Evolutionary conservation across 2,113 vertebrate genomes (phyloP).

Genomic region (Tympanuchus pallidicinctus): DNA sequence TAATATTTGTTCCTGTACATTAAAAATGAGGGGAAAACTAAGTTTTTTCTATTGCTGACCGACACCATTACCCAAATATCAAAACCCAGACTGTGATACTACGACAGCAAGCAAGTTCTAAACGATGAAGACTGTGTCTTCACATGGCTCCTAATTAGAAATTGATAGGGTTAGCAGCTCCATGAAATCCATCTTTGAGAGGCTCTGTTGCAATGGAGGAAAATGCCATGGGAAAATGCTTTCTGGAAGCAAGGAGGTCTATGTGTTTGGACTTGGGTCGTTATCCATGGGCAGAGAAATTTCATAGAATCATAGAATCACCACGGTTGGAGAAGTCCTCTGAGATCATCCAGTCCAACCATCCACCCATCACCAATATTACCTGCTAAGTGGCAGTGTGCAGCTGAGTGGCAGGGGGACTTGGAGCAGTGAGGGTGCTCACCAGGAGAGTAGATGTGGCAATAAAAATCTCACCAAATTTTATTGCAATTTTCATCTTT

Average conservation of each 20-base stretch:
- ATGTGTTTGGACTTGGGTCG: not conserved
- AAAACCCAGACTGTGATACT: not conserved
- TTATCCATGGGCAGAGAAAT: not conserved
- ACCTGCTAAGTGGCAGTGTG: not conserved
- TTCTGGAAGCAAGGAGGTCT: not conserved
- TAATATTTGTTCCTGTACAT: not conserved
- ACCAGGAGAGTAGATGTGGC: not conserved
- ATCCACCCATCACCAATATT: too few relatives aligned
- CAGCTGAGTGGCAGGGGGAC: not conserved
- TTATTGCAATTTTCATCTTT: not conserved
- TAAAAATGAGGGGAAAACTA: not conserved
- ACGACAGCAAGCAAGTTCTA: not conserved
- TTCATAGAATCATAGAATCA: too few relatives aligned
- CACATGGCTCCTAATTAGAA: not conserved
- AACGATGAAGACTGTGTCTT: not conserved
- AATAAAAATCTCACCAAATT: not conserved
- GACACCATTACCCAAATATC: not conserved
- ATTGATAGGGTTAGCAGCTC: not conserved
- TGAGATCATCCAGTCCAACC: too few relatives aligned
- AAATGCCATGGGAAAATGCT: not conserved
- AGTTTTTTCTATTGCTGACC: constrained; percentile 25
- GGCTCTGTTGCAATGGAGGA: not conserved
- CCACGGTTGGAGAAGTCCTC: too few relatives aligned
- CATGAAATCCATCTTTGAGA: not conserved
- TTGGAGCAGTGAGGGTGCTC: not conserved